phyloP scores from a whole-genome alignment of 2,797 vertebrate genomes.

The Sebastes itinus region DNA sequence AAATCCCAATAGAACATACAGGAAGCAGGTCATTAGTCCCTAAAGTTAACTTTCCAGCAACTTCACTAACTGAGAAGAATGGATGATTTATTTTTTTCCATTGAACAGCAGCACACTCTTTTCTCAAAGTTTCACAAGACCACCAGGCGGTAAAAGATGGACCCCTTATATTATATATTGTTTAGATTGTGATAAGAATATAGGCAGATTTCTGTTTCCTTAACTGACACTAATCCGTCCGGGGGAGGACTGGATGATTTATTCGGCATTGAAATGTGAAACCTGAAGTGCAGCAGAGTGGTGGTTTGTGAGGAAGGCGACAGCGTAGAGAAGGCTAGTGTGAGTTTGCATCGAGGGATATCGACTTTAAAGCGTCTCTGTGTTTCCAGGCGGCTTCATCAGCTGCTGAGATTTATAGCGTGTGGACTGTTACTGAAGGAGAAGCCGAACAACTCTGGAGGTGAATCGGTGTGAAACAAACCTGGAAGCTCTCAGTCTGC shows the following conservation, averaged over 20 bases:
- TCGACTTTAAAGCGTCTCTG: conserved; percentile 5
- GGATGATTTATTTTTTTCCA: background rate
- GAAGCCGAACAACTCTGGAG: conserved; percentile 1
- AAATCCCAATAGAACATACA: background rate
- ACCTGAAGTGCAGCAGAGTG: background rate
- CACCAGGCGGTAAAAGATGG: background rate
- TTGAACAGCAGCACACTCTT: background rate
- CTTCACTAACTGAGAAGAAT: background rate
- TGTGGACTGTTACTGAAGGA: background rate
- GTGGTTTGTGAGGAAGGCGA: background rate
- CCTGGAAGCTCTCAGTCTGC: background rate
- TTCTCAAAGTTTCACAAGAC: background rate
- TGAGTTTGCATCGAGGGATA: background rate
- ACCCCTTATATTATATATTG: background rate
- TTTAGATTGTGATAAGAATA: background rate
- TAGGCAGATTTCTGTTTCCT: background rate
- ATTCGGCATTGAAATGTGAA: conserved; percentile 2
- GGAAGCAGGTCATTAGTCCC: background rate
- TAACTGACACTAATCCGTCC: background rate
- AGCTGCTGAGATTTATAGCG: conserved; percentile 27
- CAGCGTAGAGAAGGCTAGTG: background rate
- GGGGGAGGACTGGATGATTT: conserved; percentile 3
- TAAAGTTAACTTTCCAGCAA: background rate
- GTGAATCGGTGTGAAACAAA: background rate
- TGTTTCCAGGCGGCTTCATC: conserved; percentile 25